A percentile compares a stretch with the other conserved stretches of the same genome.
These are phyloP conservation scores for Cosmopolites sordidus DNA, from an alignment of 2,888 invertebrate genomes.

Conservation along the genomic window DNA sequence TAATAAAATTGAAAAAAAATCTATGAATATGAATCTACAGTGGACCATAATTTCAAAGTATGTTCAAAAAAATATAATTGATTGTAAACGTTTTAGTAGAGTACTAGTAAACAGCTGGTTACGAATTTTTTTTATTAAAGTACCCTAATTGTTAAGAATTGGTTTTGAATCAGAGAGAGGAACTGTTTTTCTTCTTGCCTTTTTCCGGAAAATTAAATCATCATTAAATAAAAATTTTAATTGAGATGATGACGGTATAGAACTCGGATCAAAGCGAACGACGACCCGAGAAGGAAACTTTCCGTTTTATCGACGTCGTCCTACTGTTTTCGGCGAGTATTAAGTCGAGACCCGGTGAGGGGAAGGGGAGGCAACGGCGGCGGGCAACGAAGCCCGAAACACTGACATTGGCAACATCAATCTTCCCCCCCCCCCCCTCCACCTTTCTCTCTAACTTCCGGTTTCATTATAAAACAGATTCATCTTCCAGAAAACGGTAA, in stretches of 20 bases:
- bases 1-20: no score
- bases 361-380: neutral
- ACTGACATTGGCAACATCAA: conserved; percentile 25
- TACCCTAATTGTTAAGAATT: no score
- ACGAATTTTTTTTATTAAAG: no score
- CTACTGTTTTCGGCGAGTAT: neutral
- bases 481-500: conserved; percentile 35
- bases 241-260: neutral
- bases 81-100: no score
- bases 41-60: no score
- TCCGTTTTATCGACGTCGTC: neutral
- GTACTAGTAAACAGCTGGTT: no score
- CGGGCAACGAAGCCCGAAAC: conserved; percentile 18
- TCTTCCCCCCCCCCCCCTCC: conserved; percentile 40
- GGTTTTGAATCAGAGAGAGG: no score
- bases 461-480: conserved; percentile 45
- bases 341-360: neutral
- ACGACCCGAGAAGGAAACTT: neutral
- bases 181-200: no score
- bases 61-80: no score
- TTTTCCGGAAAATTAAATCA: no score
- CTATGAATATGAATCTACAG: no score
- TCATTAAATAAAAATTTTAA: no score
- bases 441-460: conserved; percentile 39
- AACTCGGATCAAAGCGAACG: neutral